Base-by-base conservation (phyloP, 2,113 vertebrate species). In the Ascaphus truei region DNA sequence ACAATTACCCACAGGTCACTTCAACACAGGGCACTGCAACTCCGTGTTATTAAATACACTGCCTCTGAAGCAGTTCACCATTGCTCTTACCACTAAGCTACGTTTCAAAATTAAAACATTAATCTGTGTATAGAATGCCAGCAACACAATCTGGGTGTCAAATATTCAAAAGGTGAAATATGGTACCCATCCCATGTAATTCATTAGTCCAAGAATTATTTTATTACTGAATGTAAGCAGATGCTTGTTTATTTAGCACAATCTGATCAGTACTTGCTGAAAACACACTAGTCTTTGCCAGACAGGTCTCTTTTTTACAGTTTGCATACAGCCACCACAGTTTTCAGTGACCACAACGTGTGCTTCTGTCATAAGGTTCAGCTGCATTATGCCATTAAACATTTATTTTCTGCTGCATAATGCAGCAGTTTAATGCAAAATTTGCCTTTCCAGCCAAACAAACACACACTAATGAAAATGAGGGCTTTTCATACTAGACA, bases 391-490 rank as follows among this genome's bases (percentile, higher is more conserved):
- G 51, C 36, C 34, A 66, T 66, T 31, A 66, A 66, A 66, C 55
- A 66, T 66, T 66, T 55, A 66, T 36, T 66, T 34, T 20, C 20
- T n/a, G n/a, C 36, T 66, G 36, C 25, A 66, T 66, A 66, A 66
- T 55, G 63, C 50, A 66, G 33, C 15, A n/a, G 34, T 43, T 43
- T 22, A 41, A 66, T 37, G 55, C 43, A 50, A 59, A 69, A 60
- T 37, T 18, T 29, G 43, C 31, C 36, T 50, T 69, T 22, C 30
- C 16, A 37, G 66, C 66, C 66, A 69, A 69, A 69, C 66, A 69
- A 69, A 69, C 55, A 60, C 41, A 27, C 23, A n/a, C 66, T 69
- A 51, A 69, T 60, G 55, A 69, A 50, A 68, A 69, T 39, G 41
- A 37, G 43, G 33, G 45, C 16, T 9, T 51, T 67, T 37, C 30